These are phyloP conservation scores for Sturnus vulgaris DNA, from an alignment of 2,113 vertebrate species.

Conservation along the genomic window DNA sequence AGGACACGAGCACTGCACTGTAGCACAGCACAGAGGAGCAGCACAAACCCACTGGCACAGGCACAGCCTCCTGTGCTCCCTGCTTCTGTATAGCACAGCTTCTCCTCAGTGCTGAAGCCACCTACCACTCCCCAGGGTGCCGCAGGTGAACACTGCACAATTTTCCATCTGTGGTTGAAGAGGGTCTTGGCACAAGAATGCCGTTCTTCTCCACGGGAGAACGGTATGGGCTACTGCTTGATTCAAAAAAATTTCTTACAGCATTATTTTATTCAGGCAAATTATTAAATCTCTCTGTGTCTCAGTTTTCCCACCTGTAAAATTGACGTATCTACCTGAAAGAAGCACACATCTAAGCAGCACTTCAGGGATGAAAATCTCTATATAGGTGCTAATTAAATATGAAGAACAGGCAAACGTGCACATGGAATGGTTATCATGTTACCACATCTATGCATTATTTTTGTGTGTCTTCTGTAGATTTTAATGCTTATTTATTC, in stretches of 20 bases:
- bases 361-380: not conserved
- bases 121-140: fast-evolving
- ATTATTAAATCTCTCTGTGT: not conserved
- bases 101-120: not conserved
- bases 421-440: not conserved
- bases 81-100: not conserved
- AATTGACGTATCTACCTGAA: not conserved
- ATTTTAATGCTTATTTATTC: not conserved
- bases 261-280: not conserved
- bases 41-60: not conserved
- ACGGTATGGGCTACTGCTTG: fast-evolving
- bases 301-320: not conserved
- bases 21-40: fast-evolving
- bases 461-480: not conserved
- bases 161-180: not conserved
- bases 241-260: not conserved
- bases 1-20: fast-evolving
- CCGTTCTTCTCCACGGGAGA: fast-evolving
- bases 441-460: not conserved
- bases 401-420: not conserved
- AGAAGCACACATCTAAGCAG: not conserved
- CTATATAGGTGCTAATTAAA: not conserved
- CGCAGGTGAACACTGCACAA: not conserved
- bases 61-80: not conserved
- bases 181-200: not conserved